These are phyloP conservation scores for Aphelinus atriplicis DNA, from an alignment of 1,140 invertebrate genomes.

Conservation along the genomic window DNA sequence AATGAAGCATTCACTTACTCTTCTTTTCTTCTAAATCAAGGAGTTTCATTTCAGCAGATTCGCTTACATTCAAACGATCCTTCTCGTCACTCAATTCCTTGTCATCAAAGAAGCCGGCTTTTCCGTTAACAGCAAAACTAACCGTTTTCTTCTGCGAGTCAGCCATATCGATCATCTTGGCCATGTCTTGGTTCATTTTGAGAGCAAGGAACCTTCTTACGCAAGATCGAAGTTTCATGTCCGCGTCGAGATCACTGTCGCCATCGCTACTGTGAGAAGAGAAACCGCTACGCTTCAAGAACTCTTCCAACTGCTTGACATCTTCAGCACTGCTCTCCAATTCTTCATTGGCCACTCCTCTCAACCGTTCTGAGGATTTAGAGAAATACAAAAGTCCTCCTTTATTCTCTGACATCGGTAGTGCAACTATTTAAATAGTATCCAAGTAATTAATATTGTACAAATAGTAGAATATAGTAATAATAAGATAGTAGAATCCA, in stretches of 20 bases:
- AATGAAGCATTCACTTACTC: slow-evolving; percentile 45
- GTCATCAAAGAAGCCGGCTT: too few species aligned
- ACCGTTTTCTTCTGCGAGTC: slow-evolving; percentile 75
- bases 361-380: slow-evolving; percentile 51
- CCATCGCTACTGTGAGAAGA: slow-evolving; percentile 74
- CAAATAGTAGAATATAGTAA: too few species aligned
- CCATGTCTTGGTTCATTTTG: slow-evolving; percentile 69
- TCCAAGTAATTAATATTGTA: too few species aligned
- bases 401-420: too few species aligned
- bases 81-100: slow-evolving; percentile 47
- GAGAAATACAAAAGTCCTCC: background rate
- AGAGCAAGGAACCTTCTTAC: slow-evolving; percentile 72
- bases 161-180: slow-evolving; percentile 68
- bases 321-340: slow-evolving; percentile 69
- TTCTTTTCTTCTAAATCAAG: slow-evolving; percentile 58
- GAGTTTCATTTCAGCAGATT: slow-evolving; percentile 43
- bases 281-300: slow-evolving; percentile 77
- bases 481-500: too few species aligned
- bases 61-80: slow-evolving; percentile 46
- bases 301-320: slow-evolving; percentile 77
- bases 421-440: too few species aligned
- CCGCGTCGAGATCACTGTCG: slow-evolving; percentile 72
- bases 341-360: slow-evolving; percentile 50
- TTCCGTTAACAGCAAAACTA: slow-evolving; percentile 74
- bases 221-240: slow-evolving; percentile 75